Evolutionary conservation across 1,140 invertebrate species (phyloP), one percentile per base, ranked within the genome.

Genomic region (Drepana arcuata): DNA sequence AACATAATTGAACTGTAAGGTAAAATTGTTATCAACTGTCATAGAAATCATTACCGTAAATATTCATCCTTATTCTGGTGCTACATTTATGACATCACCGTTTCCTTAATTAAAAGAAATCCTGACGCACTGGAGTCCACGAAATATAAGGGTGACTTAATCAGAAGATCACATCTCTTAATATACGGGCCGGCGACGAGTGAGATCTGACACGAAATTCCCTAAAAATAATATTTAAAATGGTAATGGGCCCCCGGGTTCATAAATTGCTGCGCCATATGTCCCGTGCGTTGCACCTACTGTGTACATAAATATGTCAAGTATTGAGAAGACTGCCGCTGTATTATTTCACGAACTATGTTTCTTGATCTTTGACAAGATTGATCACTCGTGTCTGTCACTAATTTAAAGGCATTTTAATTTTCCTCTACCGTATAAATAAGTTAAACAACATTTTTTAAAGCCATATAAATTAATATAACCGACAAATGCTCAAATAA

Each of bases 181-280:
- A 82, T 72, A 79, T 75, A 78, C 67, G 65, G 64, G 52, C 64
- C 56, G 59, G 39, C 66, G 74, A 63, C 71, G 74, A 82, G 67
- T 74, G 78, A 79, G 78, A 82, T 79, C 74, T 79, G 78, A 79
- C 74, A 79, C 74, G 68, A 63, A 75, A 82, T 82, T 82, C 78
- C 78, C 78, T 79, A 82, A 79, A 79, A 82, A 82, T 82, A 79
- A 82, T 82, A 82, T 82, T 82, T 82, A 82, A 82, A 79, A 82
- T 82, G 74, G 74, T 82, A 82, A 82, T 82, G 74, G 78, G 74
- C 49, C 58, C 53, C 53, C 59, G 60, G 57, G 46, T 74, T 82
- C 78, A 82, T 82, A 82, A 82, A 82, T 82, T 82, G 71, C 65
- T 64, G 45, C 65, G 67, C 78, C 78, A 82, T 79, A 78, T 82